A percentile compares a stretch with the other conserved stretches of the same genome.
These are phyloP conservation scores for Druceiella hillmani DNA, from an alignment of 2,888 invertebrate species.

Conservation along the genomic window DNA sequence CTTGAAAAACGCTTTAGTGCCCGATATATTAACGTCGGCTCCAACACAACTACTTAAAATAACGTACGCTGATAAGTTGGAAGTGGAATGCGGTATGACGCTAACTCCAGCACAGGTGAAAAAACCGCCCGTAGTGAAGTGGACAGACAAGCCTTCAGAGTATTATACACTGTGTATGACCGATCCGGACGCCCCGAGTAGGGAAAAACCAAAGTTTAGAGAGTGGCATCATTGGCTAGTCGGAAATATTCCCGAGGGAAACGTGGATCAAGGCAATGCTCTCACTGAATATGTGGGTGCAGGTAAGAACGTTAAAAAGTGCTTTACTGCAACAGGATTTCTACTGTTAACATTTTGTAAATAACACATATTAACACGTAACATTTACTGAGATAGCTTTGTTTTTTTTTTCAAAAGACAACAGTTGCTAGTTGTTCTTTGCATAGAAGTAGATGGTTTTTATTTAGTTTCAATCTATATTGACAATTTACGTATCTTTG, in stretches of 20 bases:
- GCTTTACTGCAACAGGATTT: too few species aligned
- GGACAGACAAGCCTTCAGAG: constrained; percentile 51
- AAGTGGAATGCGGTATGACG: constrained; percentile 58
- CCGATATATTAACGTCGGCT: constrained; percentile 60
- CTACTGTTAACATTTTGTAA: too few species aligned
- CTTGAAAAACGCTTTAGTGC: constrained; percentile 55
- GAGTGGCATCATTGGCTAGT: constrained; percentile 79
- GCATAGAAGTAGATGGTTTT: too few species aligned
- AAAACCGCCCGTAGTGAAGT: constrained; percentile 60
- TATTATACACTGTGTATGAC: constrained; percentile 61
- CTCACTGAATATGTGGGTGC: constrained; percentile 59
- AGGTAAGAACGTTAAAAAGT: too few species aligned
- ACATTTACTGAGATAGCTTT: too few species aligned
- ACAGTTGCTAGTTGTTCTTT: too few species aligned
- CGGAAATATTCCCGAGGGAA: constrained; percentile 63
- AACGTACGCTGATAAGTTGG: constrained; percentile 44
- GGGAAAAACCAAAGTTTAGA: constrained; percentile 59
- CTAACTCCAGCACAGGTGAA: constrained; percentile 68
- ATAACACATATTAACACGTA: too few species aligned
- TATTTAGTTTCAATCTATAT: too few species aligned
- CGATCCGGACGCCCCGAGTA: constrained; percentile 75
- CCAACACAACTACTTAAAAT: constrained; percentile 50
- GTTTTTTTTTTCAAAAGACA: too few species aligned
- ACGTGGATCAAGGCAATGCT: constrained; percentile 57
- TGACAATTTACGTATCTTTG: too few species aligned